These are phyloP conservation scores for Dendrolimus pini DNA, from an alignment of 2,888 invertebrate species.

Conservation along the genomic window DNA sequence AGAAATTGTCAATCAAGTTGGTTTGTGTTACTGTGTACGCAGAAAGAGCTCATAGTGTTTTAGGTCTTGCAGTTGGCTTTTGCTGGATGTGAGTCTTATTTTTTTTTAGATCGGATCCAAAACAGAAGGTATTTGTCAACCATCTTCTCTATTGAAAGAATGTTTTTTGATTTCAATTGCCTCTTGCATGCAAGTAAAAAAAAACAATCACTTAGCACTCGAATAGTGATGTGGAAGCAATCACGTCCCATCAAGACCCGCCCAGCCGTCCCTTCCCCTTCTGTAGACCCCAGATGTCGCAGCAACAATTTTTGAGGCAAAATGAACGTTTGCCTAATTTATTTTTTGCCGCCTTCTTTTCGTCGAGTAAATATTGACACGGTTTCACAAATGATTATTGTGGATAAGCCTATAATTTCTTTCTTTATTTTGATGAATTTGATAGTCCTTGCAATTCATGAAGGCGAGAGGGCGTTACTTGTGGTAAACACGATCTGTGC, in stretches of 20 bases:
- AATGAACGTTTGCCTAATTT: conserved; percentile 76
- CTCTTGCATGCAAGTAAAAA: no score
- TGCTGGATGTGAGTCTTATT: no score
- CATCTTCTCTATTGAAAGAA: no score
- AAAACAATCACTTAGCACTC: conserved; percentile 24
- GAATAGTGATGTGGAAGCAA: conserved; percentile 52
- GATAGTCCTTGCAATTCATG: neutral
- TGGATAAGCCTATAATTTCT: conserved; percentile 32
- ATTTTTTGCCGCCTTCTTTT: conserved; percentile 76
- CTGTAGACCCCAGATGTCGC: conserved; percentile 60
- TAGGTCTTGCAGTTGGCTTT: no score
- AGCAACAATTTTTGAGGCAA: conserved; percentile 57
- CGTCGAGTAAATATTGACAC: conserved; percentile 69
- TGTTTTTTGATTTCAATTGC: no score
- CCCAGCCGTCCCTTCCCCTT: conserved; percentile 27
- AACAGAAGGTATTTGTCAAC: no score
- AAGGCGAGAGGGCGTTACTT: neutral
- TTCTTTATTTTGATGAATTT: neutral
- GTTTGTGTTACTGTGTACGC: no score
- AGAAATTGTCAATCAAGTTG: no score
- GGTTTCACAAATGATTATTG: conserved; percentile 19
- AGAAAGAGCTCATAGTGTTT: no score
- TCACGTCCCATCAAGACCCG: conserved; percentile 32
- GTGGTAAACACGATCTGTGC: neutral
- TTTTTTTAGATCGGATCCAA: no score